phyloP scores from a whole-genome alignment of 2,113 vertebrate species.

The Hydrolagus affinis region DNA sequence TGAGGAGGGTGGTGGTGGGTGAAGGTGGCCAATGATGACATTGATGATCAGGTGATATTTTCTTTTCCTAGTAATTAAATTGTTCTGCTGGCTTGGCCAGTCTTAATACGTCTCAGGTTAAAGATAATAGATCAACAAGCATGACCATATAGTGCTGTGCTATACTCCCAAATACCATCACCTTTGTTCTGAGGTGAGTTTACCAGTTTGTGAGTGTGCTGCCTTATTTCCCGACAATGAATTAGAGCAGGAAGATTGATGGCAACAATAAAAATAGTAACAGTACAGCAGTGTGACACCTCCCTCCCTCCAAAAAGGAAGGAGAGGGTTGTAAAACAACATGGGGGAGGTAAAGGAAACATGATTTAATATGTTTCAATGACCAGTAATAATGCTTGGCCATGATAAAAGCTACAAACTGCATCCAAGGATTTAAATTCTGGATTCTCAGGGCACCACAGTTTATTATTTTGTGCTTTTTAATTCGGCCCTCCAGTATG shows the following conservation, averaged over 20 bases:
- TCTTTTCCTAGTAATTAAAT: background rate
- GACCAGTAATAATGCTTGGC: background rate
- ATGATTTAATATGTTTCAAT: too few relatives aligned
- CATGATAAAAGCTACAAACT: background rate
- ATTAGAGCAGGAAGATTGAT: too few relatives aligned
- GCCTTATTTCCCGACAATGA: too few relatives aligned
- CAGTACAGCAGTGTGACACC: background rate
- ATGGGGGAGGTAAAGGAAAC: background rate
- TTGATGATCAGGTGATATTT: background rate
- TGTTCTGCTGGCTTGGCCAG: background rate
- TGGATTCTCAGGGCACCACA: background rate
- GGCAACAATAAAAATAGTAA: background rate
- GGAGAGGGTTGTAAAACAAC: background rate
- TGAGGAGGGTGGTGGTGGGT: too few relatives aligned
- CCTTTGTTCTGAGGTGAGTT: background rate
- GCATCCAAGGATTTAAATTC: background rate
- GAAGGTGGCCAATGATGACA: background rate
- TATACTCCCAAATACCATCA: background rate
- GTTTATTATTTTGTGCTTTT: too few relatives aligned
- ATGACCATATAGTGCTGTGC: background rate
- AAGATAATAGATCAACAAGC: background rate
- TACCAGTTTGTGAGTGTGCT: background rate
- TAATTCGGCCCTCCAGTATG: too few relatives aligned
- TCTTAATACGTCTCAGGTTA: background rate
- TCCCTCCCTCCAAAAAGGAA: background rate